Evolutionary conservation across 1,140 invertebrate species (phyloP).

Genomic region (Megathymus violae): DNA sequence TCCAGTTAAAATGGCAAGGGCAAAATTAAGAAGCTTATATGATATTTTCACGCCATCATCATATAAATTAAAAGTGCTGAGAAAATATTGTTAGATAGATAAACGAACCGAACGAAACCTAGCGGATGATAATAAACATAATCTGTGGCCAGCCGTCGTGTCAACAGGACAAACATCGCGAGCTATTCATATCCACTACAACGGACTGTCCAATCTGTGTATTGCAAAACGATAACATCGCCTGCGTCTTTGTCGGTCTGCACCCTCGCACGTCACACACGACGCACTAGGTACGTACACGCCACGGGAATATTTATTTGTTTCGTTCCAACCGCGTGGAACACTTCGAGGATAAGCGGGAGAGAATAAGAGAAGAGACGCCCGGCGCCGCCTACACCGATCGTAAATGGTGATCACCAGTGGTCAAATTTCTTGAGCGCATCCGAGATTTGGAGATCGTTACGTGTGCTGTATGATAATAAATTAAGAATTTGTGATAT

Average conservation of each 20-base stretch:
- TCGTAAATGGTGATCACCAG: no score
- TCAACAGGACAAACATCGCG: slow-evolving; percentile 17
- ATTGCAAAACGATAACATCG: slow-evolving; percentile 21
- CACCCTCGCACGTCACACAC: neutral
- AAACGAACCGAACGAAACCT: no score
- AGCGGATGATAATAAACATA: slow-evolving; percentile 8
- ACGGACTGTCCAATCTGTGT: slow-evolving; percentile 17
- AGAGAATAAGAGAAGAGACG: no score
- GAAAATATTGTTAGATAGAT: no score
- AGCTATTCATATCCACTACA: slow-evolving; percentile 21
- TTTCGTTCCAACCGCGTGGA: neutral
- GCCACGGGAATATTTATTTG: neutral
- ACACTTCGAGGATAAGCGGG: neutral
- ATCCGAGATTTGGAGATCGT: no score
- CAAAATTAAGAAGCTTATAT: no score
- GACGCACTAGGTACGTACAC: neutral
- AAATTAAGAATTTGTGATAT: no score
- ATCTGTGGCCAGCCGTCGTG: neutral
- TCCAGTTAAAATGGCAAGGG: no score
- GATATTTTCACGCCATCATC: no score
- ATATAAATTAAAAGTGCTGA: neutral
- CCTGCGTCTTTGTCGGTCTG: slow-evolving; percentile 32
- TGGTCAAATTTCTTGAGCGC: no score
- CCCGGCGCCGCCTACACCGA: no score
- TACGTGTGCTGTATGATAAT: no score